These are phyloP conservation scores for Lepus oiostolus DNA, from an alignment of 2,797 vertebrate species.

Conservation along the genomic window DNA sequence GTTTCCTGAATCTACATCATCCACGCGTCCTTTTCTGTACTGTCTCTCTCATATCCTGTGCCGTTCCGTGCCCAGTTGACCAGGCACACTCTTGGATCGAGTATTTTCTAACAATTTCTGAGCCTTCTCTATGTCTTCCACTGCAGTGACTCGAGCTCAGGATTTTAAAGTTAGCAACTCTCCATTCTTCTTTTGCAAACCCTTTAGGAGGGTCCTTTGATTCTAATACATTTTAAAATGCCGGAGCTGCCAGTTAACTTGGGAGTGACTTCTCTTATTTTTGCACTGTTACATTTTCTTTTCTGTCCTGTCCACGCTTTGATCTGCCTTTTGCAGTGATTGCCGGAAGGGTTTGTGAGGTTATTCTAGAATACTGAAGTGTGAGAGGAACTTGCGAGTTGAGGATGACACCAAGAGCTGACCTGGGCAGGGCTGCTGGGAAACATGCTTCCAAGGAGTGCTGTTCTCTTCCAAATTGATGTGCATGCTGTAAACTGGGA, in stretches of 20 bases:
- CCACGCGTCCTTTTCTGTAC: fast-evolving
- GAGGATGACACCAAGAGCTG: background rate
- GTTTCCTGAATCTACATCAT: background rate
- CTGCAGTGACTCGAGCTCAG: background rate
- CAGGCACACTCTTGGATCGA: background rate
- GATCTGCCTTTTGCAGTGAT: slow-evolving; percentile 58
- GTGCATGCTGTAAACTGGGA: background rate
- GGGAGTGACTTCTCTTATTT: slow-evolving; percentile 57
- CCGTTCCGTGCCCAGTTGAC: background rate
- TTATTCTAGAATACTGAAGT: slow-evolving; percentile 66
- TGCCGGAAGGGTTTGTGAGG: slow-evolving; percentile 29
- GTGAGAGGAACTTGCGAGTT: slow-evolving; percentile 49
- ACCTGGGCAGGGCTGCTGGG: background rate
- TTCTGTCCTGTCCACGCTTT: slow-evolving; percentile 61
- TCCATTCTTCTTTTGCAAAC: slow-evolving; percentile 35
- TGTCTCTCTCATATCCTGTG: background rate
- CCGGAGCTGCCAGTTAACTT: slow-evolving; percentile 19
- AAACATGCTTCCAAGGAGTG: background rate
- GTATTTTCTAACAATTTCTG: background rate
- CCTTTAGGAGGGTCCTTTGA: slow-evolving; percentile 33
- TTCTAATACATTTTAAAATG: slow-evolving; percentile 24
- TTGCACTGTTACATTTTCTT: background rate
- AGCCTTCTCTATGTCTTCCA: background rate
- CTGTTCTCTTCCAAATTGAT: background rate
- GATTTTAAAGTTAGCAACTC: slow-evolving; percentile 38